phyloP scores from a whole-genome alignment of 2,888 invertebrate species.

The Galeruca laticollis region DNA sequence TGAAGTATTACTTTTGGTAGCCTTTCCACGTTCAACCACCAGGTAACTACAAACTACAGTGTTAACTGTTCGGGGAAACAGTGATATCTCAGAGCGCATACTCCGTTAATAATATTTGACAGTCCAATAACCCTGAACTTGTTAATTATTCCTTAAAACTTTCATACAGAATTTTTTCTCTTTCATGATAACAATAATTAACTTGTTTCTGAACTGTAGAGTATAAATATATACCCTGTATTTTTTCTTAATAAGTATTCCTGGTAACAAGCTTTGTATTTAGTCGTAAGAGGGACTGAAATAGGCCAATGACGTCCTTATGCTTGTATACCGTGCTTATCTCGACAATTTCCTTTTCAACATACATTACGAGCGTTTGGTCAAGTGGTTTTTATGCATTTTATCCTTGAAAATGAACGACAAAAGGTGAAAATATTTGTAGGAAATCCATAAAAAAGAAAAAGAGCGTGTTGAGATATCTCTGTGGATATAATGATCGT shows the following conservation, averaged over 20 bases:
- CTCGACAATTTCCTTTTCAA: constrained; percentile 33
- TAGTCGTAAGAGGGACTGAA: constrained; percentile 23
- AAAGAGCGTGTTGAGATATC: background rate
- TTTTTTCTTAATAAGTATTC: constrained; percentile 6
- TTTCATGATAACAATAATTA: too few species aligned
- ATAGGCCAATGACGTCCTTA: constrained; percentile 25
- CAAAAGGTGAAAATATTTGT: constrained; percentile 23
- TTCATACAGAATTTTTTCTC: too few species aligned
- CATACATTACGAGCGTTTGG: constrained; percentile 30
- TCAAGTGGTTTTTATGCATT: constrained; percentile 36
- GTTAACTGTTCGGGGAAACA: too few species aligned
- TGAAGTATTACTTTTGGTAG: too few species aligned
- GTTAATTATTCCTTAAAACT: too few species aligned
- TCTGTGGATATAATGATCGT: background rate
- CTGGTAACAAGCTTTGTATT: constrained; percentile 17
- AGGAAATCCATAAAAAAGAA: constrained; percentile 6
- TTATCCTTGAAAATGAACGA: constrained; percentile 13
- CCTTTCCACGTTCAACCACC: too few species aligned
- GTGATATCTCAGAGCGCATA: too few species aligned
- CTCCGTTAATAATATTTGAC: too few species aligned
- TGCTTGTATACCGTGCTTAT: constrained; percentile 21
- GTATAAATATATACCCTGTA: background rate
- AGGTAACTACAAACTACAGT: too few species aligned
- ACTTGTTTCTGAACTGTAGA: too few species aligned
- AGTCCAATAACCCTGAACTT: too few species aligned